Percentiles rank a stretch among this genome's conserved stretches.
Evolutionary conservation across 2,888 invertebrate genomes (phyloP).

Genomic region (Uropetala carovei): DNA sequence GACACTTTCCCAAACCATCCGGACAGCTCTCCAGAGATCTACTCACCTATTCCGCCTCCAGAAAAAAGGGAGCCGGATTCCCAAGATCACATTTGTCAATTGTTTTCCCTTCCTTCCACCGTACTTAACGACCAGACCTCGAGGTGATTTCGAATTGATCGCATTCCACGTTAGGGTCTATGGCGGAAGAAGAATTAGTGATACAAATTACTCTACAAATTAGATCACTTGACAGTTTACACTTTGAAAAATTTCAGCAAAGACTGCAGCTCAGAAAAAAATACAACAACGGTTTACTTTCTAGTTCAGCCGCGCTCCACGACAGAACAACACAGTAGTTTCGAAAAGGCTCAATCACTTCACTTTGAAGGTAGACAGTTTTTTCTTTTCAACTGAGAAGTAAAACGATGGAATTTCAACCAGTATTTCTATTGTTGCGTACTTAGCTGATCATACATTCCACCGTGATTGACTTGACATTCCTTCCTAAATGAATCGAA

Average conservation of each 20-base stretch:
- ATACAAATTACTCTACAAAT: background rate
- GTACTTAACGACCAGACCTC: background rate
- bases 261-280: background rate
- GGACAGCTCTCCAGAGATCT: background rate
- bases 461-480: no score
- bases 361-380: no score
- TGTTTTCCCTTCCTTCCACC: background rate
- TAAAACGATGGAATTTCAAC: no score
- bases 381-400: no score
- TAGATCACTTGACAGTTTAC: background rate
- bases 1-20: background rate
- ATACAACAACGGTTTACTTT: background rate
- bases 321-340: background rate
- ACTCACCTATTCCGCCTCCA: background rate
- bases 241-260: background rate
- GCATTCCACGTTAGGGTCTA: background rate
- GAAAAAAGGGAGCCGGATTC: background rate
- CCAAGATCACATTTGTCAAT: slow-evolving; percentile 4
- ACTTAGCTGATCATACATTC: no score
- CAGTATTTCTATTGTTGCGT: no score
- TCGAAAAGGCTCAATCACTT: no score
- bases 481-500: no score
- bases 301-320: background rate
- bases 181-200: background rate
- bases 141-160: background rate